Evolutionary conservation across 92 coral and sea anemone species (phyloP).

Genomic region (Virgularia gustaviana): DNA sequence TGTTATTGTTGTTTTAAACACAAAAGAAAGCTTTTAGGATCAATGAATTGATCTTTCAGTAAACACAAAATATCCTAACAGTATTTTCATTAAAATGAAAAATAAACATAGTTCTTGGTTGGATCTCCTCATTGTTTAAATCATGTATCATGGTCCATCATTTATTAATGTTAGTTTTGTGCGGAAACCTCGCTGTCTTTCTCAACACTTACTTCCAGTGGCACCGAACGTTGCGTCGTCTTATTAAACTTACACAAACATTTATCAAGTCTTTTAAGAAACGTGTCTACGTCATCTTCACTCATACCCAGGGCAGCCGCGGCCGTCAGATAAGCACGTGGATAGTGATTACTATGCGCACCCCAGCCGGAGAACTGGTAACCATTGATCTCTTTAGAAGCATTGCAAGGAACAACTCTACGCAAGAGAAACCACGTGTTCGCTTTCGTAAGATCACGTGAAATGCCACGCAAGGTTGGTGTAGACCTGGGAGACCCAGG

Average conservation of each 20-base stretch:
- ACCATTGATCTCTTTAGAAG: constrained; percentile 80
- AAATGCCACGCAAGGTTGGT: no score
- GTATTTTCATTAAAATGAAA: no score
- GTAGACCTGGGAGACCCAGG: not conserved
- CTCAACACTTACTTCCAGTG: not conserved
- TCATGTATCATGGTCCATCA: no score
- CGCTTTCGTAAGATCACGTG: no score
- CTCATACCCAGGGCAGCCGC: constrained; percentile 99
- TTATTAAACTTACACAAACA: constrained; percentile 64
- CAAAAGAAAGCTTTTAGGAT: no score
- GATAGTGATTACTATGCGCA: constrained; percentile 78
- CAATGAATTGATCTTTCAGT: no score
- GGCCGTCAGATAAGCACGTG: constrained; percentile 87
- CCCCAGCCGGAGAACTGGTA: constrained; percentile 95
- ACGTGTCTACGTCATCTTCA: constrained; percentile 79
- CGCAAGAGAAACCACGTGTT: not conserved
- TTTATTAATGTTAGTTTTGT: no score
- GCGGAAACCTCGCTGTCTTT: not conserved
- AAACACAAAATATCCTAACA: no score
- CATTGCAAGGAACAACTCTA: constrained; percentile 83
- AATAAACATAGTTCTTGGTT: no score
- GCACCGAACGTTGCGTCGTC: not conserved
- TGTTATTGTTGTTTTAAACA: no score
- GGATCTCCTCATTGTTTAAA: no score
- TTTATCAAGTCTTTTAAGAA: constrained; percentile 81